These are phyloP conservation scores for Littorina saxatilis DNA, from an alignment of 1,140 invertebrate species.

Conservation along the genomic window DNA sequence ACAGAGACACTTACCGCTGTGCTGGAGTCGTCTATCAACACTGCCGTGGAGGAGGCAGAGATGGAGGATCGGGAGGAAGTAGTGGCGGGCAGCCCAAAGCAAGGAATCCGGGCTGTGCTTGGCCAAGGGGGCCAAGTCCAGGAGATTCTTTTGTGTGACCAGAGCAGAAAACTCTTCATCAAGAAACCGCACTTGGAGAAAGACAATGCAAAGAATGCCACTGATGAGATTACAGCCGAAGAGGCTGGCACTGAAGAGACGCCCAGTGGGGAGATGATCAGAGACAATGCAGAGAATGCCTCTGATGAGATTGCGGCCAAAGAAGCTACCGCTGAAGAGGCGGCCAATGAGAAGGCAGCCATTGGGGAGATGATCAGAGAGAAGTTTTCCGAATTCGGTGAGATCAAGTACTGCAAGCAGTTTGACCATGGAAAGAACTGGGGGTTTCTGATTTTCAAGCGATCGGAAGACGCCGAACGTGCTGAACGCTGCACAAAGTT, in stretches of 20 bases:
- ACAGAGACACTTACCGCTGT: not conserved
- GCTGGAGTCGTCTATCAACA: not conserved
- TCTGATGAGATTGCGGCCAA: too few relatives aligned
- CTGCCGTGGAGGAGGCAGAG: not conserved
- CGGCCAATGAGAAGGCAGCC: too few relatives aligned
- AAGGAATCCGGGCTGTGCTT: conserved; percentile 14
- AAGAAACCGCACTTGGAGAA: not conserved
- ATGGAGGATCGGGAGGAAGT: not conserved
- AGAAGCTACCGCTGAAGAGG: too few relatives aligned
- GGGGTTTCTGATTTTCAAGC: not conserved
- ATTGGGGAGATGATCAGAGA: conserved; percentile 24
- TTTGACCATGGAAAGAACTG: not conserved
- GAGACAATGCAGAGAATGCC: too few relatives aligned
- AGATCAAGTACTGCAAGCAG: conserved; percentile 25
- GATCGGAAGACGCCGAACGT: not conserved
- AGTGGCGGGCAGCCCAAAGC: not conserved
- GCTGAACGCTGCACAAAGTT: not conserved
- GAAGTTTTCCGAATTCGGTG: conserved; percentile 37
- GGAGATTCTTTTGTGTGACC: conserved; percentile 27
- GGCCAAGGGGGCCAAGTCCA: conserved; percentile 34
- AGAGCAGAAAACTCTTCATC: conserved; percentile 30
- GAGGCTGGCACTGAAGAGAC: too few relatives aligned
- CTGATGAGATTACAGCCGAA: too few relatives aligned
- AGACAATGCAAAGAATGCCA: too few relatives aligned
- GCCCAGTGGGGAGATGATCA: too few relatives aligned